Percentiles rank a stretch among this genome's conserved stretches.
phyloP scores from a whole-genome alignment of 35 echinoderm and acorn worm species.

The Anneissia japonica region DNA sequence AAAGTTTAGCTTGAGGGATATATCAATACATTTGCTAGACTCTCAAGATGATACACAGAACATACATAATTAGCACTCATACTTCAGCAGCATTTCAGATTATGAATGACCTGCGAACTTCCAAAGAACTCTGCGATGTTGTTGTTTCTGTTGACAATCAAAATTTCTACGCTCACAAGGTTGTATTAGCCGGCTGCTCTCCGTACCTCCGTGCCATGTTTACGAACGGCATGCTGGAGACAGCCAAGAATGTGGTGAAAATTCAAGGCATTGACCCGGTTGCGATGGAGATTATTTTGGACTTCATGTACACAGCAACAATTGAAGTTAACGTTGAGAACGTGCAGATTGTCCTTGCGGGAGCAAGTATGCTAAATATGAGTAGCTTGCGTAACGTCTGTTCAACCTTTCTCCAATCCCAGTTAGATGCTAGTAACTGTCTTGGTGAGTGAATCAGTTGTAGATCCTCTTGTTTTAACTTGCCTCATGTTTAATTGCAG shows the following conservation, averaged over 20 bases:
- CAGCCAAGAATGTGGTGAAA: slow-evolving; percentile 72
- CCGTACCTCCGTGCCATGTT: slow-evolving; percentile 98
- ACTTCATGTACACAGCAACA: slow-evolving; percentile 97
- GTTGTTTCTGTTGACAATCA: slow-evolving; percentile 81
- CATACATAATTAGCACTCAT: neutral
- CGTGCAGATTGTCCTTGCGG: slow-evolving; percentile 91
- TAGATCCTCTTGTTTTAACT: too few species aligned
- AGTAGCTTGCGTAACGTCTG: slow-evolving; percentile 87
- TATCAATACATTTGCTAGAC: too few species aligned
- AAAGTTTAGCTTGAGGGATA: too few species aligned
- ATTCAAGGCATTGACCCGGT: slow-evolving; percentile 93
- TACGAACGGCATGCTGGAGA: slow-evolving; percentile 97
- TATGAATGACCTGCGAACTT: slow-evolving; percentile 85
- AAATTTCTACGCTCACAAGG: slow-evolving; percentile 75
- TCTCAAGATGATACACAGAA: neutral
- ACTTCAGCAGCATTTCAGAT: slow-evolving; percentile 20
- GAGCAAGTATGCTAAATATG: slow-evolving; percentile 96
- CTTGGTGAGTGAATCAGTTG: slow-evolving; percentile 55
- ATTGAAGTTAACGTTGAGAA: slow-evolving; percentile 95
- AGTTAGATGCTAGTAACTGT: slow-evolving; percentile 92
- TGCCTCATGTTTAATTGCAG: neutral
- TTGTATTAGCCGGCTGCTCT: slow-evolving; percentile 86
- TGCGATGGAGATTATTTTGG: slow-evolving; percentile 95
- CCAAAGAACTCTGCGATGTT: slow-evolving; percentile 80
- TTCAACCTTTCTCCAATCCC: slow-evolving; percentile 90